Evolutionary conservation across 2,888 invertebrate species (phyloP), one percentile per base, ranked within the genome.

Genomic region (Sesia bembeciformis): DNA sequence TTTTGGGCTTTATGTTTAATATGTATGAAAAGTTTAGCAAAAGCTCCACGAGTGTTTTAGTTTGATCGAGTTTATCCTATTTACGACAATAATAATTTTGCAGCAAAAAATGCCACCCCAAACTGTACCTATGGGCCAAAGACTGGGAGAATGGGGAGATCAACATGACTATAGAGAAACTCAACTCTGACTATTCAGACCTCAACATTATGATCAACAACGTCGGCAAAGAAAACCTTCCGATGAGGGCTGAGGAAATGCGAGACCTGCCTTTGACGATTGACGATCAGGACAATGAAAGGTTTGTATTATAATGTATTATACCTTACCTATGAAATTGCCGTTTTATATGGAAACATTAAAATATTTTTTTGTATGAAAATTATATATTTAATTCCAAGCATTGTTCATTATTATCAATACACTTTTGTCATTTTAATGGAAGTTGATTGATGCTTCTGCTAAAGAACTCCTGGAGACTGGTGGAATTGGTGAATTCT

Each of bases 71-170:
- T 50, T 50, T 5, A 50, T 1, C 23, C 23, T 23, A 50, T 52
- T 53, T 40, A 49, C 54, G 55, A 50, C 52, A 40, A 56, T 58
- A 49, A 23, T 23, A 52, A 39, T 53, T 60, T 80, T 73, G 3
- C 71, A 93, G 93, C 52, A 93, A 93, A 58, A 94, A 94, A 63
- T 93, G 95, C 74, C 96, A 96, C 72, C 96, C 96, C 0, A 96
- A 96, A 70, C 84, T 96, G 43, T 96, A 96, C 77, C 87, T 96
- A 0, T 96, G 96, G 96, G 94, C 96, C 0, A 95, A 95, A 66
- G 93, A 94, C 60, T 96, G 96, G 96, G 94, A 94, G 65, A 92
- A 72, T 3, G 65, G 74, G 0, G 84, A 86, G 61, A 65, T 79
- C n/a, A 70, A 67, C 4, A 66, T 75, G 56, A 73, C 80, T 0